Percentiles rank a stretch among this genome's conserved stretches.
Conservation (phyloP, 1,140 invertebrate species). For the Asbolus verrucosus region DNA sequence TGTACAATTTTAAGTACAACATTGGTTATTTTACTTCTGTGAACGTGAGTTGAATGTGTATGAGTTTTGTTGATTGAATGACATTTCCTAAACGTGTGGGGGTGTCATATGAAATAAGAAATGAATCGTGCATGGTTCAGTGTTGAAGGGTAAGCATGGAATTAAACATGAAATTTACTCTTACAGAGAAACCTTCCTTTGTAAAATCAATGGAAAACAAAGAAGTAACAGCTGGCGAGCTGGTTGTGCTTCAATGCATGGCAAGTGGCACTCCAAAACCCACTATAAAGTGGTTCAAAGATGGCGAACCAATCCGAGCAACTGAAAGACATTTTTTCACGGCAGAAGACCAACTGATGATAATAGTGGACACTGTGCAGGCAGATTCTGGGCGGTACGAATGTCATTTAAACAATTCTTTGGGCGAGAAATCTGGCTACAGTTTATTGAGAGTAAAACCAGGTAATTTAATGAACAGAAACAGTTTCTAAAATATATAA, state of each 20-base stretch:
- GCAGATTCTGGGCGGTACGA: constrained; percentile 88
- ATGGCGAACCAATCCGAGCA: constrained; percentile 78
- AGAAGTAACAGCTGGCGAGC: constrained; percentile 80
- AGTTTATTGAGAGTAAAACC: constrained; percentile 70
- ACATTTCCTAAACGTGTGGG: too few species aligned
- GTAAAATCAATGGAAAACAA: constrained; percentile 88
- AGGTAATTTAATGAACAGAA: constrained; percentile 65
- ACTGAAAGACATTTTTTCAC: constrained; percentile 85
- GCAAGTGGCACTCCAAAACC: constrained; percentile 88
- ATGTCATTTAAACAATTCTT: constrained; percentile 88
- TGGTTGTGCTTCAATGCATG: constrained; percentile 89
- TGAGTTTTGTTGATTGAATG: too few species aligned
- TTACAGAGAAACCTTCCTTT: constrained; percentile 85
- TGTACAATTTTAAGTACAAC: too few species aligned
- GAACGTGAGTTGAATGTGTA: too few species aligned
- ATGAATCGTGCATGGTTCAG: too few species aligned
- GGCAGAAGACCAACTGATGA: constrained; percentile 85
- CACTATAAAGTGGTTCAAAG: constrained; percentile 89
- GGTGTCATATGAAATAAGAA: too few species aligned
- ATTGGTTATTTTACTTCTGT: too few species aligned
- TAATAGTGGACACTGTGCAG: constrained; percentile 83
- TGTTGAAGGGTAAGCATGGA: too few species aligned
- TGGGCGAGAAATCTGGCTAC: constrained; percentile 75
- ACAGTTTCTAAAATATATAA: constrained; percentile 2
- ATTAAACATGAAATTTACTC: constrained; percentile 48